phyloP scores from a whole-genome alignment of 2,113 vertebrate genomes.

The Nyctereutes procyonoides region DNA sequence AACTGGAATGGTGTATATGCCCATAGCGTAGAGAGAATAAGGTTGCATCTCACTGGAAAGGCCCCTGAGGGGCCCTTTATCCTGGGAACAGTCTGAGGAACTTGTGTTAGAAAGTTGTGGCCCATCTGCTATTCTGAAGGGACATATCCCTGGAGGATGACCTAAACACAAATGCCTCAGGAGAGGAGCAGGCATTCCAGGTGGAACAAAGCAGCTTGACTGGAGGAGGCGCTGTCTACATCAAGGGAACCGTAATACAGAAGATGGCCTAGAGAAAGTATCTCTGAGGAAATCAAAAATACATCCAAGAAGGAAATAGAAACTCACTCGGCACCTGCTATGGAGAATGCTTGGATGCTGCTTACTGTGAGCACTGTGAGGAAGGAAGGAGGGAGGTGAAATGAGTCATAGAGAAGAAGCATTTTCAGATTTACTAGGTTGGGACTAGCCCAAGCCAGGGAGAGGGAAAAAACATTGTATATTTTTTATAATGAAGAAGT shows the following conservation, averaged over 20 bases:
- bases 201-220: not conserved
- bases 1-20: not conserved
- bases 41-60: not conserved
- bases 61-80: not conserved
- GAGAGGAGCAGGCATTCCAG: not conserved
- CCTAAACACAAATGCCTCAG: not conserved
- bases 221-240: fast-evolving
- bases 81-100: not conserved
- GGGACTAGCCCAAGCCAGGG: not conserved
- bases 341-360: not conserved
- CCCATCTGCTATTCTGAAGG: not conserved
- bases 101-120: not conserved
- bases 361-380: not conserved
- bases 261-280: not conserved
- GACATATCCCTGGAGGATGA: not conserved
- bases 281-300: not conserved
- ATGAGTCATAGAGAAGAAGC: not conserved
- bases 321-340: not conserved
- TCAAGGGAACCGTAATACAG: not conserved
- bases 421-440: not conserved
- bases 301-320: not conserved
- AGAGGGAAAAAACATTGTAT: not conserved
- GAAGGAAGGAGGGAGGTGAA: not conserved
- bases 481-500: not conserved
- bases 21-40: not conserved